Evolutionary conservation across 1,140 invertebrate species (phyloP), one percentile per base, ranked within the genome.

Genomic region (Sinella curviseta): DNA sequence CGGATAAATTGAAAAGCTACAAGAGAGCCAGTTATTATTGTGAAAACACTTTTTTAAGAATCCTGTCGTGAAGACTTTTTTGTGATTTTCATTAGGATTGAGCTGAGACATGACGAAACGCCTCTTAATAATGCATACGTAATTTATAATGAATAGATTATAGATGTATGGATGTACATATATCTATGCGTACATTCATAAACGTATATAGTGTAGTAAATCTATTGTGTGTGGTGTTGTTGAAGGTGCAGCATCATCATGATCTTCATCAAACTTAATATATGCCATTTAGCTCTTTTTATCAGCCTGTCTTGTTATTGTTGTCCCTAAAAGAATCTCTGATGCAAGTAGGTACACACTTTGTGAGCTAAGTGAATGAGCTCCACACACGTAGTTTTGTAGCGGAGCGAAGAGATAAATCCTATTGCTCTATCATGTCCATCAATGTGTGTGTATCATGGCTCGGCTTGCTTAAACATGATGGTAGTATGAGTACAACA

Each of bases 241-340:
- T 60, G 57, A 60, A 60, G 57, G 57, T 60, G 57, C 57, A 60
- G 57, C 57, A 60, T 60, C 57, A 60, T 60, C 57, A 60, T 48
- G 39, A 48, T 48, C 39, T 48, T 48, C 39, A 26, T 26, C 24
- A 60, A 60, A 60, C 12, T 60, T 60, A 17, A 60, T 26, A 60
- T 26, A 60, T 60, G 24, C 12, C 57, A 60, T 60, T 60, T 60
- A 60, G 57, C 57, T 60, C 12, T 60, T 60, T 48, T 60, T 60
- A 60, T 60, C 57, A 60, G 24, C 24, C 24, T 17, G 57, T 60
- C 57, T 60, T 60, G 57, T 17, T 26, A 26, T 60, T 60, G 57
- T 48, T 48, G 39, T 48, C 20, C 39, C 39, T 48, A 48, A 48
- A 48, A 48, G 39, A 48, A 48, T 48, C 39, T 48, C 8, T 48